These are phyloP conservation scores for Trypoxylon attenuatum DNA, from an alignment of 2,888 invertebrate species.

Conservation along the genomic window DNA sequence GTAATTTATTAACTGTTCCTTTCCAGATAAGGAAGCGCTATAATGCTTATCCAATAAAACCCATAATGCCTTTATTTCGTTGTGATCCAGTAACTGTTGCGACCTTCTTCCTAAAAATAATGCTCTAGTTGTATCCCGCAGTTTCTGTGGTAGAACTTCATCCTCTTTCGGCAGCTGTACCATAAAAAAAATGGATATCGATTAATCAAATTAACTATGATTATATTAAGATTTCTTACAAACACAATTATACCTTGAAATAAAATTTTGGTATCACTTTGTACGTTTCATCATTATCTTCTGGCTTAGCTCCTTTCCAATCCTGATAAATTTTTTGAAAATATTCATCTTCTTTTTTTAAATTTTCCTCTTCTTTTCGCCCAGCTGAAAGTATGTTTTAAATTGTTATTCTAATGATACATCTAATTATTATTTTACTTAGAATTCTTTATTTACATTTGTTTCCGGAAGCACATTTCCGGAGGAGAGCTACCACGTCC, in stretches of 20 bases:
- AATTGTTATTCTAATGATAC: not conserved
- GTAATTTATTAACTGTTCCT: constrained; percentile 91
- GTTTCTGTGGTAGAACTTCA: constrained; percentile 85
- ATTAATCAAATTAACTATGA: not conserved
- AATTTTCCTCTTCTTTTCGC: constrained; percentile 44
- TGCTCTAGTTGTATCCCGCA: constrained; percentile 92
- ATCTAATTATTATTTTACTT: not conserved
- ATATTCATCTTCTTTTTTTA: constrained; percentile 75
- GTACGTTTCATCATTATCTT: constrained; percentile 75
- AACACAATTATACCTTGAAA: constrained; percentile 75
- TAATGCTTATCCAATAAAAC: constrained; percentile 87
- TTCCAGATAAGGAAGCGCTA: constrained; percentile 82
- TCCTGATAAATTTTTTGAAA: constrained; percentile 77
- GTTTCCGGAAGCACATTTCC: constrained; percentile 42
- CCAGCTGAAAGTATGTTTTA: constrained; percentile 43
- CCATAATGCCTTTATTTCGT: constrained; percentile 91
- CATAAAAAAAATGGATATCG: not conserved
- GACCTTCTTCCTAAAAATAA: constrained; percentile 91
- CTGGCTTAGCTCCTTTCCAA: constrained; percentile 76
- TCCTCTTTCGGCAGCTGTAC: constrained; percentile 82
- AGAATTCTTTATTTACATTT: constrained; percentile 47
- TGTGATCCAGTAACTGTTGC: constrained; percentile 88
- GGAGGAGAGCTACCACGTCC: constrained; percentile 59
- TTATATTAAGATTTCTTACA: not conserved
- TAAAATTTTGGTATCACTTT: constrained; percentile 85